phyloP scores from a whole-genome alignment of 2,113 vertebrate species.

The Strix uralensis region DNA sequence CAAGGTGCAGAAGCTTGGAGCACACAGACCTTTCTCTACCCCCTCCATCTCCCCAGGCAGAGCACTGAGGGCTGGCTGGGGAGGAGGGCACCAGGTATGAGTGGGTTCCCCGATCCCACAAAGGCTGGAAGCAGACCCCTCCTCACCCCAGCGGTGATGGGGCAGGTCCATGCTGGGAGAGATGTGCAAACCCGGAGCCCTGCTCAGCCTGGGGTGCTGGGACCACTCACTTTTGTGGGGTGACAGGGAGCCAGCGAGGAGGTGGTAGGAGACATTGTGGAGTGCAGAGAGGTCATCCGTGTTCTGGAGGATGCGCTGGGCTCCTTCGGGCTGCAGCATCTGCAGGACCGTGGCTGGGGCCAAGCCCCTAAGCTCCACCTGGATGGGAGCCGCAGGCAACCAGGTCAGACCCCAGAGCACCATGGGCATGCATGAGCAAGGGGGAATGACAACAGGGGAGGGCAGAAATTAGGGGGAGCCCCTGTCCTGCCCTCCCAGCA shows the following conservation, averaged over 20 bases:
- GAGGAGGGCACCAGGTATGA: neutral
- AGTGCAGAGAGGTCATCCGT: neutral
- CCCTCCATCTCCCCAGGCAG: neutral
- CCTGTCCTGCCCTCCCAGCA: neutral
- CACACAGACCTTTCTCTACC: fast-evolving
- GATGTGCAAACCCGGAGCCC: neutral
- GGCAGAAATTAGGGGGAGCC: neutral
- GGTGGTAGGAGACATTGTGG: constrained; percentile 22
- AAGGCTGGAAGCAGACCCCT: neutral
- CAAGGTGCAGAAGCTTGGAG: neutral
- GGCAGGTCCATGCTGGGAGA: neutral
- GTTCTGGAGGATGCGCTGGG: neutral
- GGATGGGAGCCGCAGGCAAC: neutral
- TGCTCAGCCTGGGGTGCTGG: fast-evolving
- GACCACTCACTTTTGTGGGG: constrained; percentile 69
- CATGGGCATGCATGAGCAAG: fast-evolving
- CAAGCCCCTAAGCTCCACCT: neutral
- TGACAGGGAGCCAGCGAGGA: constrained; percentile 55
- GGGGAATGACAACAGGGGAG: neutral
- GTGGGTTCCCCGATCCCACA: neutral
- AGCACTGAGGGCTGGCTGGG: neutral
- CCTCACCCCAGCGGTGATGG: neutral
- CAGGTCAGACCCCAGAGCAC: neutral
- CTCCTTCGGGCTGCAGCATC: neutral
- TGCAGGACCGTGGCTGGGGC: neutral